These are phyloP conservation scores for Drosophila putrida DNA, from an alignment of 2,888 invertebrate genomes.

Conservation along the genomic window DNA sequence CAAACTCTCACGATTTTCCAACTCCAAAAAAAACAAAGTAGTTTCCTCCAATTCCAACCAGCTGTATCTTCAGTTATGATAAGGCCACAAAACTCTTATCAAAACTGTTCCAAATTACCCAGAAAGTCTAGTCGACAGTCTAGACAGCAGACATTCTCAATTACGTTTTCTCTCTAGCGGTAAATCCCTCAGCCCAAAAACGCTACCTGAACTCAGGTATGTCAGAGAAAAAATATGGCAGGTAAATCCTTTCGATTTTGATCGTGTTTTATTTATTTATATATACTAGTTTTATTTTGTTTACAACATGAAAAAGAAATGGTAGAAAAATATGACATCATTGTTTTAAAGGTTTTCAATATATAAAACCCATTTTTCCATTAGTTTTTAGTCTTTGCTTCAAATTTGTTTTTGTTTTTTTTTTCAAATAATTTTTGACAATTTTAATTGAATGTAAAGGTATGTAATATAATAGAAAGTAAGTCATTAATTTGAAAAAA, in stretches of 20 bases:
- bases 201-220: conserved; percentile 17
- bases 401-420: conserved; percentile 36
- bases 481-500: conserved; percentile 22
- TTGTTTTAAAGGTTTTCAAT: conserved; percentile 53
- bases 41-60: not conserved
- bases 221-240: not conserved
- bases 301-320: conserved; percentile 81
- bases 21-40: conserved; percentile 2
- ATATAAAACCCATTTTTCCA: conserved; percentile 65
- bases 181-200: not conserved
- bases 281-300: conserved; percentile 44
- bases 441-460: conserved; percentile 41
- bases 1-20: conserved; percentile 39
- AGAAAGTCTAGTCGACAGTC: conserved; percentile 3
- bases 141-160: conserved; percentile 6
- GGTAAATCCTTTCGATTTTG: conserved; percentile 33
- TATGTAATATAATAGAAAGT: conserved; percentile 35
- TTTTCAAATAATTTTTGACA: conserved; percentile 14
- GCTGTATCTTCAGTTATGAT: conserved; percentile 23
- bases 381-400: conserved; percentile 71
- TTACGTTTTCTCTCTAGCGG: not conserved
- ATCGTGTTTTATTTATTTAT: conserved; percentile 31
- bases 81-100: conserved; percentile 44
- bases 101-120: conserved; percentile 29
- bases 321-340: conserved; percentile 78